Conservation (phyloP, 2,888 invertebrate genomes). For the Cataglyphis cursor region DNA sequence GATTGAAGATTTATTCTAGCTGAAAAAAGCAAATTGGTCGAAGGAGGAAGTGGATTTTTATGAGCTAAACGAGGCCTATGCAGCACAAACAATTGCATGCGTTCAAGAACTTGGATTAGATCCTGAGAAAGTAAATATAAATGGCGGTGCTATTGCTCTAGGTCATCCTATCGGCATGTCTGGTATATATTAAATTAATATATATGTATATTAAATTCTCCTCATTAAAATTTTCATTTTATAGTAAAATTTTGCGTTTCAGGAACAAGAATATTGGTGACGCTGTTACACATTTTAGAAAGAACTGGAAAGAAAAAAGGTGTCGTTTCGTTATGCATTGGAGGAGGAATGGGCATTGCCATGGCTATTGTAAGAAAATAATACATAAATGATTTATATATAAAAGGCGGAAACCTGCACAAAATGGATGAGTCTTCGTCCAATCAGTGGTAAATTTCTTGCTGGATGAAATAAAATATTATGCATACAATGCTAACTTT, state of each 20-base stretch:
- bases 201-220: no score
- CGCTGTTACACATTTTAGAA: conserved; percentile 91
- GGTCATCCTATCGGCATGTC: conserved; percentile 96
- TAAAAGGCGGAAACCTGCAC: background rate
- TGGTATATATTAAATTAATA: conserved; percentile 85
- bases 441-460: no score
- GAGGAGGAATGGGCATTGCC: conserved; percentile 96
- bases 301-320: conserved; percentile 90
- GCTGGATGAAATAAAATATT: no score
- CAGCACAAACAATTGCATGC: conserved; percentile 91
- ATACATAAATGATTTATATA: conserved; percentile 52
- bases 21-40: conserved; percentile 89
- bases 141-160: conserved; percentile 94
- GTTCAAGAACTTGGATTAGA: conserved; percentile 90
- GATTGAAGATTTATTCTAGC: conserved; percentile 83
- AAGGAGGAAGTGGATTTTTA: conserved; percentile 93
- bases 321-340: conserved; percentile 93
- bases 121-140: conserved; percentile 91
- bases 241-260: conserved; percentile 42
- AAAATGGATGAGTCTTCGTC: no score
- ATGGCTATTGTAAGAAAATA: conserved; percentile 90
- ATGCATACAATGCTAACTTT: no score
- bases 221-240: no score
- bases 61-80: conserved; percentile 96
- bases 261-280: conserved; percentile 89